A percentile compares a stretch with the other conserved stretches of the same genome.
These are phyloP conservation scores for Drosophila ohnishii DNA, from an alignment of 1,140 invertebrate species.

Conservation along the genomic window DNA sequence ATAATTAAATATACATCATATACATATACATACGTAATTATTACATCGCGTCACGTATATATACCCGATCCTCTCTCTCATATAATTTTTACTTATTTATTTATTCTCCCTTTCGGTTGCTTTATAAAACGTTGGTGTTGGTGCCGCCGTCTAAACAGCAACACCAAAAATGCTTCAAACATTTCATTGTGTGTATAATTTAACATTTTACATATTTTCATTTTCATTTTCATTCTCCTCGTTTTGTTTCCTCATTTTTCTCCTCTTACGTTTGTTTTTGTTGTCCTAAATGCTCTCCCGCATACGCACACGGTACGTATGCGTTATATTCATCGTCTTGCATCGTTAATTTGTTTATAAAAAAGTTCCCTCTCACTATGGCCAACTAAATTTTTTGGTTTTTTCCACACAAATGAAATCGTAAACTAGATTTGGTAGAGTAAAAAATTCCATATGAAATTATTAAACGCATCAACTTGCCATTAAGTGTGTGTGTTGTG, in stretches of 20 bases:
- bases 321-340: constrained; percentile 32
- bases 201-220: constrained; percentile 59
- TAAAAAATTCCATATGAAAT: constrained; percentile 74
- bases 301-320: constrained; percentile 27
- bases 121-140: constrained; percentile 76
- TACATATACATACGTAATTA: constrained; percentile 59
- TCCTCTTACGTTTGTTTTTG: constrained; percentile 43
- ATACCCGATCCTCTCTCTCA: constrained; percentile 15
- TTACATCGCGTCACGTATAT: constrained; percentile 61
- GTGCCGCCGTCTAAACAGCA: constrained; percentile 67
- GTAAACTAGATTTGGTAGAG: constrained; percentile 70
- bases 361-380: constrained; percentile 60
- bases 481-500: constrained; percentile 40
- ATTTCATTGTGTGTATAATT: constrained; percentile 72
- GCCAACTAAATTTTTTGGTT: constrained; percentile 62
- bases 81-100: constrained; percentile 36
- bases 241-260: constrained; percentile 39
- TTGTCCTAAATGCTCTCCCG: constrained; percentile 77
- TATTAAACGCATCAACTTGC: constrained; percentile 70
- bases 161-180: constrained; percentile 79
- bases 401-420: constrained; percentile 51
- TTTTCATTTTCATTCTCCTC: constrained; percentile 24
- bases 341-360: constrained; percentile 64
- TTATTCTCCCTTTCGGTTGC: constrained; percentile 43
- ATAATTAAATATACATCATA: constrained; percentile 64